phyloP scores from a whole-genome alignment of 2,888 invertebrate genomes.

The Scrobipalpa atriplicella region DNA sequence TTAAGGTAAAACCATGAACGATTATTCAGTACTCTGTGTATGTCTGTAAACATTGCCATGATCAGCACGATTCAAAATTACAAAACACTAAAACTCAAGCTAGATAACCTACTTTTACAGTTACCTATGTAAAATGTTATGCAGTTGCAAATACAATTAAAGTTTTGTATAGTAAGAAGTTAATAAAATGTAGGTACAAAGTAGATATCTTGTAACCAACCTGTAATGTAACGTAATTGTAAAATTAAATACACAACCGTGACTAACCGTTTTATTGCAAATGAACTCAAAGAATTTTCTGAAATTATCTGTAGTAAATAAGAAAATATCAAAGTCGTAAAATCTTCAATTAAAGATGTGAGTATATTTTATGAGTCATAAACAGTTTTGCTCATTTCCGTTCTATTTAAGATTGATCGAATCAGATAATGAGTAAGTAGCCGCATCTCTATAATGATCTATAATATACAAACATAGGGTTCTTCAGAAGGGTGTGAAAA shows the following conservation, averaged over 20 bases:
- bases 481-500: too few species aligned
- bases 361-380: conserved; percentile 15
- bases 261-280: not conserved
- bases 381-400: conserved; percentile 16
- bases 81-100: too few species aligned
- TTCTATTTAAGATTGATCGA: conserved; percentile 17
- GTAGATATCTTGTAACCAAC: too few species aligned
- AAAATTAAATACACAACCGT: not conserved
- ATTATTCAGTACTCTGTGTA: too few species aligned
- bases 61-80: too few species aligned
- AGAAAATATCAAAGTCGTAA: conserved; percentile 17
- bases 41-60: too few species aligned
- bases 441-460: conserved; percentile 12
- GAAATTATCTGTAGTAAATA: conserved; percentile 3
- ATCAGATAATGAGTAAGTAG: conserved; percentile 17
- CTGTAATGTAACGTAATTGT: not conserved
- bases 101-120: too few species aligned
- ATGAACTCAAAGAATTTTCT: not conserved
- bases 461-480: not conserved
- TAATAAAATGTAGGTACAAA: too few species aligned
- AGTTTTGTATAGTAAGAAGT: too few species aligned
- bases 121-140: too few species aligned
- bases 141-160: too few species aligned
- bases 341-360: conserved; percentile 12
- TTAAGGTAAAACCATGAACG: too few species aligned